Evolutionary conservation across 2,113 vertebrate species (phyloP), one percentile per base, ranked within the genome.

Genomic region (Antennarius striatus): DNA sequence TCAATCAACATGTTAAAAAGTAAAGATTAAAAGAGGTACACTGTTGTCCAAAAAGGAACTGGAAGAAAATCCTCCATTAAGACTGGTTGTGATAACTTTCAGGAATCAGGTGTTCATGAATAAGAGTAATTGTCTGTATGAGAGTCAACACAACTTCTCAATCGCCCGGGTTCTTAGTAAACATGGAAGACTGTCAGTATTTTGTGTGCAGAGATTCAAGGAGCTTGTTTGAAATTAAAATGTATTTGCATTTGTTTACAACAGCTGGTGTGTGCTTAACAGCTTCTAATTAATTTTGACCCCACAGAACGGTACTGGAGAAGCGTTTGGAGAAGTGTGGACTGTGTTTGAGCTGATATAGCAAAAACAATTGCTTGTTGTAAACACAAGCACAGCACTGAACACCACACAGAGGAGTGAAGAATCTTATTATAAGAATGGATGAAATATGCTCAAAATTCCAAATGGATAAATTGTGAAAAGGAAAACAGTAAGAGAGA

Each of bases 231-330:
- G 80, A 89, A 89, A 88, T 83, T 56, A 85, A 86, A 90, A 88
- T 84, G 68, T 81, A 90, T 89, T 91, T 90, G 82, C 76, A 77
- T 91, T 90, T 92, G 89, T 92, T 91, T 91, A 91, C 90, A 88
- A 82, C 86, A 90, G 84, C 89, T 89, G 90, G 83, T 90, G 82
- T 88, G 78, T 86, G 82, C 87, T 90, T 83, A 91, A 85, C 84
- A 88, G 83, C 82, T 86, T 85, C 65, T 75, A 91, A 91, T 93
- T 91, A 88, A 90, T 89, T 91, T 88, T 87, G 89, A 91, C 90
- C 90, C 73, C 86, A 81, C 77, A 80, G 57, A 89, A 87, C 70
- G 79, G 80, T 75, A 56, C 71, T 73, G 62, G 62, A 71, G 75
- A 53, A 78, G 77, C 68, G n/a, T n/a, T n/a, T n/a, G n/a, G n/a